Evolutionary conservation across 1,140 invertebrate species (phyloP).

Genomic region (Aphis craccivora): DNA sequence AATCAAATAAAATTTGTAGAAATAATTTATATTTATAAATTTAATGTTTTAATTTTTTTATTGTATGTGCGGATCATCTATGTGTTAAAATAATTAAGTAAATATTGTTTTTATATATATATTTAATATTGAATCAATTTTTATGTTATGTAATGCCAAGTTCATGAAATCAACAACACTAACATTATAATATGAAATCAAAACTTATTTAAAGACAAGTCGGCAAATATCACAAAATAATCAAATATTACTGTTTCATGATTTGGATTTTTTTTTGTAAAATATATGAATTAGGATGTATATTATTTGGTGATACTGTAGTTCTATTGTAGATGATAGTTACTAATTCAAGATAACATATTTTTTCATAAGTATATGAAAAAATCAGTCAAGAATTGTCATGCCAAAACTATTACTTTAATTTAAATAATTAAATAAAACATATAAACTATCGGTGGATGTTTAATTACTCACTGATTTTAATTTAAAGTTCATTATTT

Average conservation of each 20-base stretch:
- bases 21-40: neutral
- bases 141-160: neutral
- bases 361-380: no score
- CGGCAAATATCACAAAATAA: neutral
- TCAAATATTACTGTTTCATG: neutral
- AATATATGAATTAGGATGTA: no score
- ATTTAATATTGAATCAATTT: neutral
- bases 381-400: neutral
- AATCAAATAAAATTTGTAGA: neutral
- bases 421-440: no score
- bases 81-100: no score
- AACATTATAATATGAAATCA: no score
- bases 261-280: neutral
- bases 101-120: no score
- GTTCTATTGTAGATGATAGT: neutral
- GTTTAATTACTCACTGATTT: neutral
- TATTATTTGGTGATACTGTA: neutral
- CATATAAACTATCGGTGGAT: neutral
- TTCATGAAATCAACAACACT: neutral
- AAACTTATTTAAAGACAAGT: no score
- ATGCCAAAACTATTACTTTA: neutral
- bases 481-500: no score
- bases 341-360: neutral
- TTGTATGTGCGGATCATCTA: neutral
- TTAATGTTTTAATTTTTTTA: slow-evolving; percentile 29